Evolutionary conservation across 2,113 vertebrate genomes (phyloP).

Genomic region (Macroglossus sobrinus): DNA sequence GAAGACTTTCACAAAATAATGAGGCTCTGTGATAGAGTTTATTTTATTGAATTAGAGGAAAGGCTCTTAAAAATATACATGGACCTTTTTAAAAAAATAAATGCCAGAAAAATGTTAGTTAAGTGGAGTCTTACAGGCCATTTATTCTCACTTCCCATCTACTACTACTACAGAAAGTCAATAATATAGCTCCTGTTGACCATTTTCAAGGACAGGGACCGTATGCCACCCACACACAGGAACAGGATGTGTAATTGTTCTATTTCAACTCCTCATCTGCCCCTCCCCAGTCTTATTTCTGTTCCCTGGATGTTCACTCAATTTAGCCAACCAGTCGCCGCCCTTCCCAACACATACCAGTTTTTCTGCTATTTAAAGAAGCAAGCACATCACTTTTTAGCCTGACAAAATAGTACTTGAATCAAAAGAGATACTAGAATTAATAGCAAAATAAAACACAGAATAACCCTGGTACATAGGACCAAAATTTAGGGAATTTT

Average conservation of each 20-base stretch:
- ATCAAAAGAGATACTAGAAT: not conserved
- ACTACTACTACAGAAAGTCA: not conserved
- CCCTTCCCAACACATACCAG: not conserved
- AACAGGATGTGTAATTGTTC: not conserved
- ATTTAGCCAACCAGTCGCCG: not conserved
- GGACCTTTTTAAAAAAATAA: not conserved
- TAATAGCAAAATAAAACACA: not conserved
- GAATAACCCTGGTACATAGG: not conserved
- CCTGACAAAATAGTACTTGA: not conserved
- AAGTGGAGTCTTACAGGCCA: not conserved
- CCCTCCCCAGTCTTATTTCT: not conserved
- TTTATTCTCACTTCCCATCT: not conserved
- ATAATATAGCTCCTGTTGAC: not conserved
- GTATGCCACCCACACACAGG: not conserved
- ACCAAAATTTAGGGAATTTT: not conserved
- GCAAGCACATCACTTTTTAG: not conserved
- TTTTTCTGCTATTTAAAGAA: not conserved
- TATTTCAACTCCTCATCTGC: not conserved
- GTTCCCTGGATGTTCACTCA: not conserved
- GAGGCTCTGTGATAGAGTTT: not conserved
- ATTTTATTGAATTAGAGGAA: not conserved
- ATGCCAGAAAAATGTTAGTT: not conserved
- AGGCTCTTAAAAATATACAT: not conserved
- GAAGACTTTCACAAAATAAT: not conserved
- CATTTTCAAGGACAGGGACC: not conserved